Conservation (phyloP, 37 sponge, comb jelly and placozoan genomes). For the Haliclona indistincta region DNA sequence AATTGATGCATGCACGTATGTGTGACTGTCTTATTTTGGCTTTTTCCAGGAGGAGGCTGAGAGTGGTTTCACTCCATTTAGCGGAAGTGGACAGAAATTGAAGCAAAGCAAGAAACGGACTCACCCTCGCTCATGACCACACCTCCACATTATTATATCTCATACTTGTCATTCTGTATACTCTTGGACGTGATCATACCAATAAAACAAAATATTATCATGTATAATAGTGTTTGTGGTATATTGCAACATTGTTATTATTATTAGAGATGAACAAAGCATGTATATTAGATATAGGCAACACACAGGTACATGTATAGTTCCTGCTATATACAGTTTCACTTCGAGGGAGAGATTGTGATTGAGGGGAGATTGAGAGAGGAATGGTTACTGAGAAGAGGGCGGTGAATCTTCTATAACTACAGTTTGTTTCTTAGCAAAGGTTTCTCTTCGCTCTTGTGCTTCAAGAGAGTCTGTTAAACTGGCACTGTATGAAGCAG, state of each 20-base stretch:
- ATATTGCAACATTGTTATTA: no score
- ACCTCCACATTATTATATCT: neutral
- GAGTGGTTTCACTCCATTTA: conserved; percentile 21
- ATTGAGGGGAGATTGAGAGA: neutral
- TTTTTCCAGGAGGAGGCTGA: conserved; percentile 8
- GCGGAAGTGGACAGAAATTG: conserved; percentile 24
- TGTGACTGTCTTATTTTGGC: neutral
- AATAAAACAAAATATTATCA: neutral
- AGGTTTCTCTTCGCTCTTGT: no score
- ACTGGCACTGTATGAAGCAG: no score
- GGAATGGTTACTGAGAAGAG: no score
- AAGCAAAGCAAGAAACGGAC: conserved; percentile 2
- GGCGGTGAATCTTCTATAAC: no score
- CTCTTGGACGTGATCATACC: neutral
- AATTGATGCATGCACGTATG: neutral
- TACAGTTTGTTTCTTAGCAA: no score
- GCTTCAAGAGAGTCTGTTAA: no score
- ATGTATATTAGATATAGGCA: no score
- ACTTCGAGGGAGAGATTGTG: neutral
- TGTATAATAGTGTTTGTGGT: neutral
- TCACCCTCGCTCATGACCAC: neutral
- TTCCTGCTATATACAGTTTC: no score
- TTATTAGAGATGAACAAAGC: no score
- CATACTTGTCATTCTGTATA: neutral
- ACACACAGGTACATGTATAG: no score